Base-by-base conservation (phyloP, 2,113 vertebrate genomes). In the Oryzias javanicus region DNA sequence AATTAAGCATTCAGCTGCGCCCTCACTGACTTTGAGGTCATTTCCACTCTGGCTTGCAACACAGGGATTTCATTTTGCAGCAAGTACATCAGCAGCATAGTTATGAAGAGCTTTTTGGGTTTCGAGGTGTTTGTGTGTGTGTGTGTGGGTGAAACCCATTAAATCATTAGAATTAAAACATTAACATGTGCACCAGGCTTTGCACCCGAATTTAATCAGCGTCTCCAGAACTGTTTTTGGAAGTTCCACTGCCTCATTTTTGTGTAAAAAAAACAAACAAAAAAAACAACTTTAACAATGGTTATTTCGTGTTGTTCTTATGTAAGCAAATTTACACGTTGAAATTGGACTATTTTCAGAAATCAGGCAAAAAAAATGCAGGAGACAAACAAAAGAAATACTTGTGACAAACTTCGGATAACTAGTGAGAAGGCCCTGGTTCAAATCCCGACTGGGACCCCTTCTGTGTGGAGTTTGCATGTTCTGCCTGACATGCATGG, bases 11-110 rank as follows among this genome's bases (percentile, higher is more conserved):
- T 80, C 79, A 77, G 76, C 50, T 49, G 56, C 64, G 48, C 73
- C 82, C 73, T 76, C 70, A 55, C 54, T 74, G 80, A 83, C 80
- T 78, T 84, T 84, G 74, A 82, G 84, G 82, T 85, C 70, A 86
- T 85, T 85, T 74, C 83, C 75, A 75, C 60, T 77, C 52, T 58
- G 65, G 63, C 70, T 82, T 76, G 72, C 64, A 85, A 80, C 70
- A 51, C 72, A 68, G 60, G 76, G 55, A 74, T 83, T 82, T 70
- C 57, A 83, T 84, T 85, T 80, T 49, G 72, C 61, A 70, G 78
- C 78, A 58, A 81, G 57, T 65, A 62, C 65, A 81, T 80, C 72
- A 61, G 35, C 17, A 44, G 60, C 69, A 68, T 64, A 73, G 68
- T 81, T 78, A 83, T 74, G 65, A 47, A 82, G 67, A 73, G 46